phyloP scores from a whole-genome alignment of 30 jellyfish, hydroid and myxozoan genomes.

The Catostylus mosaicus region DNA sequence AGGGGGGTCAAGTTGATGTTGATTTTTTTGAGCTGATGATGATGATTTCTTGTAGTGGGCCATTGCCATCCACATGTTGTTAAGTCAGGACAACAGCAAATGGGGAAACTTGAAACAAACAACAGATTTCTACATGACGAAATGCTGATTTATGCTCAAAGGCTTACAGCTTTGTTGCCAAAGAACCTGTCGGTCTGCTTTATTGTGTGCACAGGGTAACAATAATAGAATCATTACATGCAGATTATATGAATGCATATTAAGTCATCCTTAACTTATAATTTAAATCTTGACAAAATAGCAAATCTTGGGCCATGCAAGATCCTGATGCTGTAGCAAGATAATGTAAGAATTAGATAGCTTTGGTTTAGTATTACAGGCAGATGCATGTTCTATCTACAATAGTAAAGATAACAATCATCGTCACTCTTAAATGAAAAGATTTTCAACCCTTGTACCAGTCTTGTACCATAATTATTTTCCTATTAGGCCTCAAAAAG shows the following conservation, averaged over 20 bases:
- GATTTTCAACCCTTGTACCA: no score
- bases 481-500: no score
- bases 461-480: no score
- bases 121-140: slow-evolving; percentile 85
- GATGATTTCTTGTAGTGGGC: slow-evolving; percentile 80
- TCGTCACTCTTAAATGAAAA: no score
- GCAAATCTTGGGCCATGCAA: no score
- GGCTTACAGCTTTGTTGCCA: slow-evolving; percentile 78
- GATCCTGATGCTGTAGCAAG: no score
- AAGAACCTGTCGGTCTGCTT: slow-evolving; percentile 72
- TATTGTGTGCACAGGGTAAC: slow-evolving; percentile 95
- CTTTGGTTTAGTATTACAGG: no score
- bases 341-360: no score
- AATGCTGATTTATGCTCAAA: slow-evolving; percentile 78
- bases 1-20: background rate
- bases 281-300: background rate
- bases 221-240: background rate
- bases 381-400: no score
- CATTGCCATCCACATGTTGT: slow-evolving; percentile 98
- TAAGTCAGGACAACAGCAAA: slow-evolving; percentile 85
- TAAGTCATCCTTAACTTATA: background rate
- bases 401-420: no score
- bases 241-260: slow-evolving; percentile 1
- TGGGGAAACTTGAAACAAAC: slow-evolving; percentile 82
- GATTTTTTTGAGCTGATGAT: slow-evolving; percentile 7